Base-by-base conservation (phyloP, 2,113 vertebrate species). In the Burhinus oedicnemus region DNA sequence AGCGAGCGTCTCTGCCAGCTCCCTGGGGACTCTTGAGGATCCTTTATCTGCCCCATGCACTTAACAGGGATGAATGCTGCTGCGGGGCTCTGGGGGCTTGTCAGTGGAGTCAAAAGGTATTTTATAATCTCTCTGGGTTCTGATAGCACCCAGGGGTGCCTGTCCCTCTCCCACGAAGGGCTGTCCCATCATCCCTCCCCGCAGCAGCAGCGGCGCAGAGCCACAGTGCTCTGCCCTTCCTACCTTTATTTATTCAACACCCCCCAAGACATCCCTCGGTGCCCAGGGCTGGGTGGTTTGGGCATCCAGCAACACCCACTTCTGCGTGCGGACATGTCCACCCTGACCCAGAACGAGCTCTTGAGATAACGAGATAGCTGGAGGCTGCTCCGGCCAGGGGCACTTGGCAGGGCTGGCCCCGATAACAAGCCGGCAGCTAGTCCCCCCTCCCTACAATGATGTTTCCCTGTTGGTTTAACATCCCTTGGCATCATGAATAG, bases 301-400 rank as follows among this genome's bases (percentile, higher is more conserved):
- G 65, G 81, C 74, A 95, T 96, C 87, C 78, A 96, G 70, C 65
- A 79, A 91, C 96, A 97, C 91, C 78, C 58, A 93, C 96, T 97
- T 91, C 40, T 92, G 84, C 0, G 42, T 87, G 95, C 0, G 0
- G 91, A 97, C 93, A 57, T 9, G 44, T 91, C 93, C 93, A 82
- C 87, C 95, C 95, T 0, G 5, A 82, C 78, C 94, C 83, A 54
- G 70, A 94, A 57, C 49, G 0, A 83, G 94, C 94, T 93, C 95
- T 96, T 84, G 74, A 96, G 95, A 96, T 97, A 97, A 72, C 0
- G 0, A 91, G 87, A 97, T 66, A 94, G 87, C 26, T 8, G 6
- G 91, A 68, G 84, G 87, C 96, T 82, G 89, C 81, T 80, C 90
- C 0, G 8, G 87, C 61, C 55, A 58, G 86, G 86, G 91, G 64